These are phyloP conservation scores for Ophioderma brevispina DNA, from an alignment of 35 echinoderm and acorn worm genomes.

Conservation along the genomic window DNA sequence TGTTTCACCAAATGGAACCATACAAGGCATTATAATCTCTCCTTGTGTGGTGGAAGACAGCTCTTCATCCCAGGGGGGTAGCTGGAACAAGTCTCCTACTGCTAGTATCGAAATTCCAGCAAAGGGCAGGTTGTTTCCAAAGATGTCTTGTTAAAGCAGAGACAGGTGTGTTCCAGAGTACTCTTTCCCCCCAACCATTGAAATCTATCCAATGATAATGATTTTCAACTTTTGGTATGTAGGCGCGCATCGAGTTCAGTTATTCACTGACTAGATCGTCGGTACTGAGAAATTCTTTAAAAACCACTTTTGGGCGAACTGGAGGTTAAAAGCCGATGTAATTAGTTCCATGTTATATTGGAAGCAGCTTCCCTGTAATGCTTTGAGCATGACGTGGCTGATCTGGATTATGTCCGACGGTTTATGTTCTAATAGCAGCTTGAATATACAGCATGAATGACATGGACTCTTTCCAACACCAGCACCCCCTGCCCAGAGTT, in stretches of 20 bases:
- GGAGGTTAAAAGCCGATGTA: constrained; percentile 57
- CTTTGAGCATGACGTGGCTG: constrained; percentile 31
- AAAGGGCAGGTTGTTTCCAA: too few species aligned
- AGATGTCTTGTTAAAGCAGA: too few species aligned
- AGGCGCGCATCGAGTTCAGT: too few species aligned
- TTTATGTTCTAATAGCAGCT: background rate
- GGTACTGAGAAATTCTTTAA: too few species aligned
- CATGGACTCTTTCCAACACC: constrained; percentile 53
- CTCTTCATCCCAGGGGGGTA: constrained; percentile 7
- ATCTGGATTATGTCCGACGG: constrained; percentile 38
- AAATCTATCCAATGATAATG: too few species aligned
- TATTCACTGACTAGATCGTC: too few species aligned
- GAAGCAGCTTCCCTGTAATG: constrained; percentile 57
- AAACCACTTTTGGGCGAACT: too few species aligned
- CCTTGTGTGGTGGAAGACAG: background rate
- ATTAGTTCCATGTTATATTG: constrained; percentile 41
- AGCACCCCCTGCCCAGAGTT: constrained; percentile 44
- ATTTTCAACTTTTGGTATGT: too few species aligned
- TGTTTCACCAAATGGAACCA: constrained; percentile 12
- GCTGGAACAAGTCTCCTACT: constrained; percentile 15
- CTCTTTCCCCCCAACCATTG: too few species aligned
- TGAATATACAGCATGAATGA: constrained; percentile 19
- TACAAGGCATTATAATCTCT: background rate
- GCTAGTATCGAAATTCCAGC: constrained; percentile 7
- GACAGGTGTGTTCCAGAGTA: too few species aligned